Evolutionary conservation across 2,888 invertebrate species (phyloP), one percentile per base, ranked within the genome.

Genomic region (Amblyteles armatorius): DNA sequence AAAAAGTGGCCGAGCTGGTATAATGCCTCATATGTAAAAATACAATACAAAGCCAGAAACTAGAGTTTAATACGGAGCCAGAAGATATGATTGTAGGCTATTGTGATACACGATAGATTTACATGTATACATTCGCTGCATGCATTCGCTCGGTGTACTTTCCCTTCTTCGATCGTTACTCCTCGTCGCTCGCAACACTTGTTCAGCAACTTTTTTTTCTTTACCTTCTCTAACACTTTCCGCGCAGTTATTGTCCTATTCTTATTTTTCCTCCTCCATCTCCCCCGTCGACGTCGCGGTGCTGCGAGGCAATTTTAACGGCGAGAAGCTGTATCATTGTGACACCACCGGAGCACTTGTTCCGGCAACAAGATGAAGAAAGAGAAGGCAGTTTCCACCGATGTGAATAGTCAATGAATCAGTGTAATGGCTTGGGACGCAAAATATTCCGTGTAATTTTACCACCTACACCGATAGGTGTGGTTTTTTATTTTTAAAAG

Each of bases 231-330:
- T 55, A 6, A 22, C 55, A 55, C 22, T 55, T 55, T 55, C 55
- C 55, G 3, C 55, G 22, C 9, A 22, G 55, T 55, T 55, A 55
- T 55, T 22, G 55, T 55, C 55, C 22, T 22, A 9, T 55, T 55
- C 6, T 55, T 55, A 7, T 2, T 19, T 11, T 55, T 22, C 55
- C 2, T 11, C 55, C 19, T 22, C 55, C 55, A 29, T 26, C 57
- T 19, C 13, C 13, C 11, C 63, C n/a, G 48, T 33, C 19, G n/a
- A 4, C 29, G 22, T 16, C 7, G 33, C 11, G 11, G 57, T 67
- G 77, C 73, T 80, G 71, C 63, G 36, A 55, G 67, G 80, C 79
- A 80, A 83, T 85, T 85, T 81, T 36, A 85, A 83, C 69, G 65
- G 65, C 74, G 74, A 69, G 48, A 76, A 77, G 57, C 72, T 48